These are phyloP conservation scores for Characodon lateralis DNA, from an alignment of 2,797 vertebrate genomes.

Conservation along the genomic window DNA sequence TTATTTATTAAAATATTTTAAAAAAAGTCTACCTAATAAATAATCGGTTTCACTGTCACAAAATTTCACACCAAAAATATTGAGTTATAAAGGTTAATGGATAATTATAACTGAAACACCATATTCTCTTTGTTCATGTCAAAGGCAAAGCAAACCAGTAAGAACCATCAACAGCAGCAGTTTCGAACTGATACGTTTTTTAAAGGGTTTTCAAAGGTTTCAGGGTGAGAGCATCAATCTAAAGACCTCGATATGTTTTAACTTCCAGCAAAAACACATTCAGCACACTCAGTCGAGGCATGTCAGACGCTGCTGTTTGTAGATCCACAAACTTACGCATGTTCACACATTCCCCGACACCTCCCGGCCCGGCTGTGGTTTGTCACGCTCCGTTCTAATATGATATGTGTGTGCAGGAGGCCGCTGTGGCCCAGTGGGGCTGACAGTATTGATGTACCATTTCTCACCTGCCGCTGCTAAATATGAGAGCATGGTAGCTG, in stretches of 20 bases:
- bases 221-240: background rate
- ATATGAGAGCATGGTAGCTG: slow-evolving; percentile 60
- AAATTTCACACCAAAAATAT: background rate
- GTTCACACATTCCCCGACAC: slow-evolving; percentile 41
- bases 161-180: slow-evolving; percentile 11
- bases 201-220: slow-evolving; percentile 13
- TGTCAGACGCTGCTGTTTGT: slow-evolving; percentile 6
- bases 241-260: slow-evolving; percentile 1
- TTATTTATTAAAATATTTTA: background rate
- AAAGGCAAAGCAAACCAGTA: background rate
- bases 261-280: slow-evolving; percentile 14
- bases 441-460: slow-evolving; percentile 67
- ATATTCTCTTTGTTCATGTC: background rate
- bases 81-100: background rate
- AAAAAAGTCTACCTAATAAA: background rate
- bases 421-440: slow-evolving; percentile 37
- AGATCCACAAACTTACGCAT: slow-evolving; percentile 2
- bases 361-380: slow-evolving; percentile 35
- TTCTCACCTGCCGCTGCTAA: slow-evolving; percentile 67
- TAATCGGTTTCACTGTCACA: background rate
- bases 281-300: background rate
- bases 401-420: slow-evolving; percentile 57
- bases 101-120: background rate
- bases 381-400: slow-evolving; percentile 33
- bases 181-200: background rate